Percentiles rank a stretch among this genome's conserved stretches.
phyloP scores from a whole-genome alignment of 1,140 invertebrate genomes.

The Cherax quadricarinatus region DNA sequence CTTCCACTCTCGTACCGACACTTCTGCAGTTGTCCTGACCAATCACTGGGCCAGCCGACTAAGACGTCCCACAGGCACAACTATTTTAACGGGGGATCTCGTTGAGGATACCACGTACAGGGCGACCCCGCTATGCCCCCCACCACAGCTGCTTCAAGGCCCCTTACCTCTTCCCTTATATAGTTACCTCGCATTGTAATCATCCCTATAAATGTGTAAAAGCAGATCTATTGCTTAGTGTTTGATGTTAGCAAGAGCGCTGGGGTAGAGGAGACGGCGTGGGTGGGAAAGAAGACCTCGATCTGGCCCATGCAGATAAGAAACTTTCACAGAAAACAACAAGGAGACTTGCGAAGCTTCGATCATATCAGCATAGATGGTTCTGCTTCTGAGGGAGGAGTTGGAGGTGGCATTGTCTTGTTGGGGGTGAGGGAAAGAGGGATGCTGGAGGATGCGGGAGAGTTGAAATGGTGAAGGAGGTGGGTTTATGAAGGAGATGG shows the following conservation, averaged over 20 bases:
- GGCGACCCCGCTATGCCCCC: background rate
- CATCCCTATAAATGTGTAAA: too few relatives aligned
- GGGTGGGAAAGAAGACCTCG: too few relatives aligned
- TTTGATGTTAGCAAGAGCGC: background rate
- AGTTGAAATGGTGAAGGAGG: background rate
- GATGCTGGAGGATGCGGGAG: background rate
- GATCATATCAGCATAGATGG: constrained; percentile 60
- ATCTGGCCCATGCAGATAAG: constrained; percentile 57
- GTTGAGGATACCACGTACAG: background rate
- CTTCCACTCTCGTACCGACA: background rate
- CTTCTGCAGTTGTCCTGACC: background rate
- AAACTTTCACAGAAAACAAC: constrained; percentile 62
- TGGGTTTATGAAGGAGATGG: too few relatives aligned
- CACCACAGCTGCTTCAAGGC: background rate
- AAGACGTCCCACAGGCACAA: background rate
- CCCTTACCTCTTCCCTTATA: background rate
- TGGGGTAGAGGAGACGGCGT: background rate
- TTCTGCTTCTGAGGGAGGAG: constrained; percentile 34
- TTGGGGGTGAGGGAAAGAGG: background rate
- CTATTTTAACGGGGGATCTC: background rate
- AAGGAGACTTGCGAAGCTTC: constrained; percentile 55
- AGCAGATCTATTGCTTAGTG: background rate
- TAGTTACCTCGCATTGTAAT: too few relatives aligned
- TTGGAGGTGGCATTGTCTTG: background rate
- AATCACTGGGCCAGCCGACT: background rate